Percentiles rank a stretch among this genome's conserved stretches.
These are phyloP conservation scores for Buphagus erythrorhynchus DNA, from an alignment of 2,797 vertebrate species.

Conservation along the genomic window DNA sequence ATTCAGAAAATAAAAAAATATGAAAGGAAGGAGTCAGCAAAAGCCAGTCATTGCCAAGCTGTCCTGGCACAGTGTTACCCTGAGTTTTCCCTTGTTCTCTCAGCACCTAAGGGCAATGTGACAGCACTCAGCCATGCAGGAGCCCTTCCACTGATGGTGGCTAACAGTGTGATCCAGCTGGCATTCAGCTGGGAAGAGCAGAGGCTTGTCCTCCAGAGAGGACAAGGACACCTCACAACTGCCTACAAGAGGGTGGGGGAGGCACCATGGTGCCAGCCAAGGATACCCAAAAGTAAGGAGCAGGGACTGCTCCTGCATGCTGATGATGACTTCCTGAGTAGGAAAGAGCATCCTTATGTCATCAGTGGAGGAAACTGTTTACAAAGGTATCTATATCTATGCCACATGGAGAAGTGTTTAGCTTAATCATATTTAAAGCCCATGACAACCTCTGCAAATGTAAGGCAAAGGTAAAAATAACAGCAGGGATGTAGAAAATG, in stretches of 20 bases:
- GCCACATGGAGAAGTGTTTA: background rate
- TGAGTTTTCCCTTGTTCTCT: background rate
- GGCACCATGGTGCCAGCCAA: background rate
- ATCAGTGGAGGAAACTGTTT: background rate
- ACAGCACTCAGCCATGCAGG: background rate
- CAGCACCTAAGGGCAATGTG: background rate
- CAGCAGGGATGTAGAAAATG: background rate
- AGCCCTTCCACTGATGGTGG: background rate
- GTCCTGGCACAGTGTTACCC: fast-evolving
- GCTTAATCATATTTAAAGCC: background rate
- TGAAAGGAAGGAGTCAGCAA: background rate
- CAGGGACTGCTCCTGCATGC: background rate
- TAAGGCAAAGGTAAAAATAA: background rate
- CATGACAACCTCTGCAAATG: background rate
- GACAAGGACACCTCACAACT: background rate
- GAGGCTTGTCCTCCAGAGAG: background rate
- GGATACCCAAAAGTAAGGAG: background rate
- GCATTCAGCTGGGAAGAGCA: background rate
- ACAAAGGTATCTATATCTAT: background rate
- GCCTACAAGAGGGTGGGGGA: background rate
- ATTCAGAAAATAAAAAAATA: background rate
- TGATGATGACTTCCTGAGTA: background rate
- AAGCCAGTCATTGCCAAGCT: background rate
- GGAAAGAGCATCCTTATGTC: background rate
- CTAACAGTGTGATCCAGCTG: background rate